Evolutionary conservation across 2,797 vertebrate species (phyloP).

Genomic region (Poeciliopsis turneri): DNA sequence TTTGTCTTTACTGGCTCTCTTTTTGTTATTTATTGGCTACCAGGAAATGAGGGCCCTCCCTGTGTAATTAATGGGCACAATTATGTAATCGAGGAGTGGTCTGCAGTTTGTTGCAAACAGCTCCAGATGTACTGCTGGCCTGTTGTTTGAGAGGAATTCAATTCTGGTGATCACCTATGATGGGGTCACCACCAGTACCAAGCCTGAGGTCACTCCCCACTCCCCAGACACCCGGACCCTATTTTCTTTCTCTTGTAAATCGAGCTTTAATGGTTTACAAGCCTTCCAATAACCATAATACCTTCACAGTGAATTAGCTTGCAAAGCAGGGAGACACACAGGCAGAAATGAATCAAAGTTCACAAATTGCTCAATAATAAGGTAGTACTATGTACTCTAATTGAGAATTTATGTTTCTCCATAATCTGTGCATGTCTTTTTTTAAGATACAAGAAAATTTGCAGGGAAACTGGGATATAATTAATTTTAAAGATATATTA

Average conservation of each 20-base stretch:
- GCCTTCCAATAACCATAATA: slow-evolving; percentile 81
- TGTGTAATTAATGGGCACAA: slow-evolving; percentile 79
- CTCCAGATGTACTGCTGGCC: slow-evolving; percentile 67
- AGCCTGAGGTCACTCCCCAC: slow-evolving; percentile 46
- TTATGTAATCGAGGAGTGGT: slow-evolving; percentile 79
- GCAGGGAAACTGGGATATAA: neutral
- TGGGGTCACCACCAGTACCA: slow-evolving; percentile 69
- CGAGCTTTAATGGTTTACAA: slow-evolving; percentile 83
- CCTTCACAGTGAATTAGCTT: slow-evolving; percentile 77
- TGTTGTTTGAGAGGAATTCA: slow-evolving; percentile 30
- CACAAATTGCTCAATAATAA: slow-evolving; percentile 15
- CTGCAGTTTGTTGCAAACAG: slow-evolving; percentile 65
- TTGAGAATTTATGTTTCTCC: neutral
- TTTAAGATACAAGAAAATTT: neutral
- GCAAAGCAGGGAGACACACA: slow-evolving; percentile 57
- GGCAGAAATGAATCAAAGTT: slow-evolving; percentile 35
- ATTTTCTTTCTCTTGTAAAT: slow-evolving; percentile 79
- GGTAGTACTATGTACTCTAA: slow-evolving; percentile 1
- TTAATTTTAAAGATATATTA: neutral
- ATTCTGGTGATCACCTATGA: slow-evolving; percentile 61
- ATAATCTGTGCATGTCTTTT: neutral
- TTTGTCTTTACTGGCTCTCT: slow-evolving; percentile 56
- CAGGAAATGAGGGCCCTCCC: slow-evolving; percentile 69
- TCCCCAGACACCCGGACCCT: slow-evolving; percentile 50
- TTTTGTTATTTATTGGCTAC: slow-evolving; percentile 63